Conservation (phyloP, 2,888 invertebrate species). For the Dynastes hyllus region DNA sequence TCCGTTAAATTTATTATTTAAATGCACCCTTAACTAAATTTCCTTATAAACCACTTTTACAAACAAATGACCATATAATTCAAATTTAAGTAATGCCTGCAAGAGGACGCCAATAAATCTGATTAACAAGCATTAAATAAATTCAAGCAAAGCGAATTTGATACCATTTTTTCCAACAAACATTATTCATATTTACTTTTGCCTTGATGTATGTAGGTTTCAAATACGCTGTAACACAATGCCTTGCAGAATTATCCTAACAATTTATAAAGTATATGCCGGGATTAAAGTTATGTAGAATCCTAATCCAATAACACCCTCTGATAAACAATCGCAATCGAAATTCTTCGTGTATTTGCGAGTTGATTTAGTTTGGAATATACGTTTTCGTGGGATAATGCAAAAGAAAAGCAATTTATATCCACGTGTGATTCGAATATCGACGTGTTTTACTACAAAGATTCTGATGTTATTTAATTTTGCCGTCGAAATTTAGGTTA, state of each 20-base stretch:
- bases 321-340: slow-evolving; percentile 13
- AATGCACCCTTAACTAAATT: too few relatives aligned
- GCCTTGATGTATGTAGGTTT: not conserved
- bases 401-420: slow-evolving; percentile 3
- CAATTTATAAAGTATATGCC: slow-evolving; percentile 1
- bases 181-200: not conserved
- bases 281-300: slow-evolving; percentile 6
- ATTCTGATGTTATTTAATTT: not conserved
- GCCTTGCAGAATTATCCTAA: not conserved
- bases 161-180: not conserved
- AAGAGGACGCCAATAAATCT: too few relatives aligned
- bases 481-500: too few relatives aligned
- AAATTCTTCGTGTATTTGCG: slow-evolving; percentile 6
- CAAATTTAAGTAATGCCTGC: too few relatives aligned
- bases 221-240: not conserved
- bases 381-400: not conserved
- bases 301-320: slow-evolving; percentile 15
- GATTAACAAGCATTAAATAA: too few relatives aligned
- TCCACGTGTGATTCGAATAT: slow-evolving; percentile 2
- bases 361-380: slow-evolving; percentile 1
- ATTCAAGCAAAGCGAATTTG: too few relatives aligned
- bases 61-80: too few relatives aligned
- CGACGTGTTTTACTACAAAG: slow-evolving; percentile 1
- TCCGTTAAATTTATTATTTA: too few relatives aligned
- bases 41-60: too few relatives aligned